phyloP scores from a whole-genome alignment of 2,888 invertebrate species.

The Xanthia icteritia region DNA sequence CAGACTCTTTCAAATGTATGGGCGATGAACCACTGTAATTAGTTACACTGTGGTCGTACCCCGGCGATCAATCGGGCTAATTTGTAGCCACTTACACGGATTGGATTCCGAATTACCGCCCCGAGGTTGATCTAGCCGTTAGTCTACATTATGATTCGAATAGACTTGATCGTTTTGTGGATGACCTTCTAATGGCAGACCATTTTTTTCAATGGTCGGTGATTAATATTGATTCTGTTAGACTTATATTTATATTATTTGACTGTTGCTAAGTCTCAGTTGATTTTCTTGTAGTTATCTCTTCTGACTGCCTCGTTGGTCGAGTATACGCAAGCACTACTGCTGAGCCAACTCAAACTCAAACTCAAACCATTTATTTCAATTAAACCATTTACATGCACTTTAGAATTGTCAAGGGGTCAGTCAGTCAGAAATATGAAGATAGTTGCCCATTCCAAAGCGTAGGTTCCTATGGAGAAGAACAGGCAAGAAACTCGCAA shows the following conservation, averaged over 20 bases:
- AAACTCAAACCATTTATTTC: too few species aligned
- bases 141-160: conserved; percentile 44
- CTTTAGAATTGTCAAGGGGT: too few species aligned
- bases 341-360: too few species aligned
- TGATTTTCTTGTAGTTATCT: neutral
- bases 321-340: too few species aligned
- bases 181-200: conserved; percentile 33
- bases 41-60: conserved; percentile 28
- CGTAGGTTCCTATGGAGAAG: too few species aligned
- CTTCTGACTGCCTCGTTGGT: too few species aligned
- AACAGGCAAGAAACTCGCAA: too few species aligned
- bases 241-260: neutral
- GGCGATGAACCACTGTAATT: neutral
- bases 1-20: neutral
- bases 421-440: too few species aligned
- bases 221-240: conserved; percentile 13
- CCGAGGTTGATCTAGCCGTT: conserved; percentile 49
- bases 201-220: conserved; percentile 19
- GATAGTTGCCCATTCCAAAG: too few species aligned
- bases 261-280: neutral
- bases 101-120: conserved; percentile 60
- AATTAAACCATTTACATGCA: too few species aligned
- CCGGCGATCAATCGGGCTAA: conserved; percentile 62
- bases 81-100: conserved; percentile 64
- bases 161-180: conserved; percentile 44